Base-by-base conservation (phyloP, 1,140 invertebrate genomes). In the Macrotrachela quadricornifera region DNA sequence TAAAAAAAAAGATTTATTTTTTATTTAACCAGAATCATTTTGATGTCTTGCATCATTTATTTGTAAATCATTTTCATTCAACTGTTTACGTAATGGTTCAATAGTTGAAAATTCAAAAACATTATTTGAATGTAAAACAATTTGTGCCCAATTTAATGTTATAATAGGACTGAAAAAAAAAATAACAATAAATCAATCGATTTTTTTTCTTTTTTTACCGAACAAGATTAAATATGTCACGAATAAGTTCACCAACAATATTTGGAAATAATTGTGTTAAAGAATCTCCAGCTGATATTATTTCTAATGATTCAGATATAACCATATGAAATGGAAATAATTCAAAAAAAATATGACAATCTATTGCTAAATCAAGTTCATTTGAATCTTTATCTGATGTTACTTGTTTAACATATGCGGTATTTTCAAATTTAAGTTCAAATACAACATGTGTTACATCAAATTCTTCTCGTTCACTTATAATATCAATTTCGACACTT, bases 251-350 rank as follows among this genome's bases (percentile, higher is more conserved):
- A 17, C 83, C 82, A 38, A 85, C 70, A 10, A 87, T 67, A 62
- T 86, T 79, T 0, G 85, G 83, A 46, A 92, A 66, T 50, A 91
- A 84, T 1, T 86, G 82, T 76, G 81, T 79, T n/a, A 94, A 67
- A 0, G 85, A 87, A 65, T 85, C 83, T 10, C 88, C 88, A 51
- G 86, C 59, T 48, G 62, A 66, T n/a, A 78, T 75, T 14, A 95
- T 83, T 10, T 82, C 71, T 82, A 96, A 85, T 60, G 86, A 80
- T 1, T 81, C 83, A 79, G 84, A 82, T 70, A 95, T 94, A 18
- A 91, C 83, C 59, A 95, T 82, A 69, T 86, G 88, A 72, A 95
- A 95, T 8, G 91, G 90, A 70, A 95, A 96, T 62, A 95, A 85
- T 65, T 95, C 86, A 60, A 95, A 92, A 11, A 95, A 74, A 8